Conservation (phyloP, 2,797 vertebrate species). For the Scolopax bukidnonensis region DNA sequence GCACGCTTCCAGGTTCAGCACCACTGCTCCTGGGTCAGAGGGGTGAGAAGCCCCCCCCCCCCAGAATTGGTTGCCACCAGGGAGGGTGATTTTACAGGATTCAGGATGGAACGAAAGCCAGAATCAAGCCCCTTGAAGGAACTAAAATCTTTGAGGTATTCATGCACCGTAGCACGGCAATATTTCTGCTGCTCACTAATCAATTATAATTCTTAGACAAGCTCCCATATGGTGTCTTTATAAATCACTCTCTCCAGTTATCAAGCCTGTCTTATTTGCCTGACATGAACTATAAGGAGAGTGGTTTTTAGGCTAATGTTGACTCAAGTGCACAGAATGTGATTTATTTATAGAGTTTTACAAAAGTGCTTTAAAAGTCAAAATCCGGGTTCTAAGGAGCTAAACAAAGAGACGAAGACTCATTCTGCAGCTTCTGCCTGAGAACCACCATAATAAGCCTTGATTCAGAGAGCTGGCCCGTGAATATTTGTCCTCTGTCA, state of each 20-base stretch:
- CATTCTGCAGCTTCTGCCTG: not conserved
- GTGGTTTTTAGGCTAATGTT: slow-evolving; percentile 43
- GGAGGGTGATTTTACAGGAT: not conserved
- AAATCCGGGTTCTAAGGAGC: not conserved
- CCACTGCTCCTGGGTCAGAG: accelerated
- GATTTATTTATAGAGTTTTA: slow-evolving; percentile 41
- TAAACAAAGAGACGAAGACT: not conserved
- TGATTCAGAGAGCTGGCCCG: not conserved
- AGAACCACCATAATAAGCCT: not conserved
- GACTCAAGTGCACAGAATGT: slow-evolving; percentile 34
- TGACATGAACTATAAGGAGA: slow-evolving; percentile 49
- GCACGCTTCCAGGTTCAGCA: accelerated
- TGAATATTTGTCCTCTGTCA: accelerated
- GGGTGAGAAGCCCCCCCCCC: not conserved
- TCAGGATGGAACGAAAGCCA: accelerated
- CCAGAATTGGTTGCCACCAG: accelerated
- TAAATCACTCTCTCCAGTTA: slow-evolving; percentile 54
- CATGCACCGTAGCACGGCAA: not conserved
- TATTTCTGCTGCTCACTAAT: slow-evolving; percentile 52
- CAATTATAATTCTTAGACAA: slow-evolving; percentile 54
- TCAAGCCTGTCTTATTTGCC: slow-evolving; percentile 52
- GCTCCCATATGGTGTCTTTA: slow-evolving; percentile 65
- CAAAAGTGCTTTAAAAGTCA: not conserved
- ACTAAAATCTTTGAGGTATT: not conserved
- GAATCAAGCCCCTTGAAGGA: not conserved